A percentile compares a stretch with the other conserved stretches of the same genome.
These are phyloP conservation scores for Leptinotarsa undecemlineata DNA, from an alignment of 1,140 invertebrate genomes.

Conservation along the genomic window DNA sequence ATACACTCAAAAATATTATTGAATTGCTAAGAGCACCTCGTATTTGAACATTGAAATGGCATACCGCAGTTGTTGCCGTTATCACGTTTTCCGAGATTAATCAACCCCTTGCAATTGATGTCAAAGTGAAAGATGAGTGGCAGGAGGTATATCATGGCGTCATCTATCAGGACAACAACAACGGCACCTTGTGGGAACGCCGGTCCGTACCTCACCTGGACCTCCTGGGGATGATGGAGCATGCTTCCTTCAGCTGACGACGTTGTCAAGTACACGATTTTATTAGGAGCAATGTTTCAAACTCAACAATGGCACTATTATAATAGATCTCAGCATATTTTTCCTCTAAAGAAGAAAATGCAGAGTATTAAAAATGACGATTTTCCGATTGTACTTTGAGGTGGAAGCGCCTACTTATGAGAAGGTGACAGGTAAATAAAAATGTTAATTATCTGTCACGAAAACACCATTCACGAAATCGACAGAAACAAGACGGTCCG, in stretches of 20 bases:
- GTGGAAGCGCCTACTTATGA: too few relatives aligned
- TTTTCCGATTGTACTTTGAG: too few relatives aligned
- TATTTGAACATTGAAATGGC: background rate
- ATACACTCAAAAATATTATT: too few relatives aligned
- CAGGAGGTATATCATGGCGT: conserved; percentile 33
- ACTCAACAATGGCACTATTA: too few relatives aligned
- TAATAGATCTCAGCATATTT: too few relatives aligned
- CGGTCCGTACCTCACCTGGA: conserved; percentile 9
- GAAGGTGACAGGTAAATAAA: too few relatives aligned
- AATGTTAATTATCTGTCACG: too few relatives aligned
- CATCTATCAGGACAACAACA: conserved; percentile 28
- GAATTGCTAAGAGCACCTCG: background rate
- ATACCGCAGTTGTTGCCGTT: background rate
- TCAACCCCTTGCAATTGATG: conserved; percentile 28
- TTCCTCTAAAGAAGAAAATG: too few relatives aligned
- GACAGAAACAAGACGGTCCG: too few relatives aligned
- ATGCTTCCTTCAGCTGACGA: background rate
- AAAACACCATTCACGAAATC: too few relatives aligned
- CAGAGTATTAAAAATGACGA: too few relatives aligned
- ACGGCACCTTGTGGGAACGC: conserved; percentile 7
- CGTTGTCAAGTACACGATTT: background rate
- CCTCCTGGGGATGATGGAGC: conserved; percentile 19
- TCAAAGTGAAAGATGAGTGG: conserved; percentile 34
- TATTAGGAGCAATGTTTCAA: background rate
- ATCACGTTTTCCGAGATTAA: conserved; percentile 33